phyloP scores from a whole-genome alignment of 64 coral and sea anemone species.

The Dendronephthya gigantea region DNA sequence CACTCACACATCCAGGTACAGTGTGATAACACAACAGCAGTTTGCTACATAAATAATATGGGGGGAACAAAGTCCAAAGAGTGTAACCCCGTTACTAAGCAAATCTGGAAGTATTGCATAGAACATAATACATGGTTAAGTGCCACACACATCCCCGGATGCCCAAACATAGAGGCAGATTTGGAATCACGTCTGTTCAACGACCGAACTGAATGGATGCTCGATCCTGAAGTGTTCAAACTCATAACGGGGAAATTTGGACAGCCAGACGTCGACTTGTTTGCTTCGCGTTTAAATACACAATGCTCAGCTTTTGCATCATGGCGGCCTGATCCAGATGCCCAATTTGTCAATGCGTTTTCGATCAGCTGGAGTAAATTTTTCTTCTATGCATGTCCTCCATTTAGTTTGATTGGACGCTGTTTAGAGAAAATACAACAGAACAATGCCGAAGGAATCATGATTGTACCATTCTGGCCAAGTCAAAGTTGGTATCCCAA shows the following conservation, averaged over 20 bases:
- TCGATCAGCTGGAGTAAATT: slow-evolving; percentile 35
- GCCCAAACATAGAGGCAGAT: slow-evolving; percentile 40
- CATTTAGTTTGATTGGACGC: slow-evolving; percentile 33
- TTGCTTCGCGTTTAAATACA: slow-evolving; percentile 37
- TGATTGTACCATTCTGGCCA: slow-evolving; percentile 44
- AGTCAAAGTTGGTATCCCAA: slow-evolving; percentile 47
- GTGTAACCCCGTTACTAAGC: slow-evolving; percentile 21
- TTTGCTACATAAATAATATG: slow-evolving; percentile 32
- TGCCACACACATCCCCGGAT: slow-evolving; percentile 46
- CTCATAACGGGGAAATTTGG: slow-evolving; percentile 16
- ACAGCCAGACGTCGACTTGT: slow-evolving; percentile 26
- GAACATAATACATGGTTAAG: slow-evolving; percentile 26
- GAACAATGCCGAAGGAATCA: slow-evolving; percentile 34
- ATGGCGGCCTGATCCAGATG: slow-evolving; percentile 46
- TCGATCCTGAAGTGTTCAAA: slow-evolving; percentile 22
- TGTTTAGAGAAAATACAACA: slow-evolving; percentile 36
- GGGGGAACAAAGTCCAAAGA: slow-evolving; percentile 29
- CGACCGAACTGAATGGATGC: slow-evolving; percentile 46
- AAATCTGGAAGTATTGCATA: slow-evolving; percentile 35
- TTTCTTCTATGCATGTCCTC: slow-evolving; percentile 46
- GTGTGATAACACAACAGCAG: slow-evolving; percentile 7
- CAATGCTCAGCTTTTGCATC: slow-evolving; percentile 40
- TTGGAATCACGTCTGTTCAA: slow-evolving; percentile 26
- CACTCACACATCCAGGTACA: not conserved
- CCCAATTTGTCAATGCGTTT: slow-evolving; percentile 39